These are phyloP conservation scores for Pogonognathellus flavescens DNA, from an alignment of 1,140 invertebrate species.

Conservation along the genomic window DNA sequence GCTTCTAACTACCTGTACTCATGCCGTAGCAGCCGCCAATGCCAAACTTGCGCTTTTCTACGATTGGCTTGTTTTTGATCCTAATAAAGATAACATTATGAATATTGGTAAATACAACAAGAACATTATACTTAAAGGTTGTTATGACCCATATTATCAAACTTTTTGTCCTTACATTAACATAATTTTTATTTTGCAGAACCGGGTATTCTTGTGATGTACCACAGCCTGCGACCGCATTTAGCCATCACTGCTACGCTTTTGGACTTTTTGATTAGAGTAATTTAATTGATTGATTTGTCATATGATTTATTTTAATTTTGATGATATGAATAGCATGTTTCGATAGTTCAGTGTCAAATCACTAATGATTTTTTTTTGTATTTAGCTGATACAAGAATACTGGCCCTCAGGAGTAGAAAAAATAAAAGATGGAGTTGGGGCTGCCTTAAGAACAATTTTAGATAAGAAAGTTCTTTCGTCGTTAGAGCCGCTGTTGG, in stretches of 20 bases:
- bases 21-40: conserved; percentile 92
- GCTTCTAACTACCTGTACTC: conserved; percentile 96
- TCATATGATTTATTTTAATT: too few species aligned
- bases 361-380: conserved; percentile 35
- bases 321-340: too few species aligned
- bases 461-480: conserved; percentile 93
- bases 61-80: conserved; percentile 97
- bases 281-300: conserved; percentile 71
- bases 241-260: conserved; percentile 94
- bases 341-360: too few species aligned
- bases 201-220: conserved; percentile 98
- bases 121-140: too few species aligned
- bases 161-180: background rate
- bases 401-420: conserved; percentile 88
- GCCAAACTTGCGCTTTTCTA: conserved; percentile 96
- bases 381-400: conserved; percentile 88
- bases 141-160: conserved; percentile 19
- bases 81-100: conserved; percentile 98
- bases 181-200: conserved; percentile 74
- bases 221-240: conserved; percentile 96
- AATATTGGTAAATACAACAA: conserved; percentile 80
- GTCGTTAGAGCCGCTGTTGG: conserved; percentile 90
- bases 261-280: conserved; percentile 92
- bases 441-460: conserved; percentile 91
- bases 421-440: conserved; percentile 90